A percentile compares a stretch with the other conserved stretches of the same genome.
These are phyloP conservation scores for Cacatua alba DNA, from an alignment of 2,113 vertebrate species.

Conservation along the genomic window DNA sequence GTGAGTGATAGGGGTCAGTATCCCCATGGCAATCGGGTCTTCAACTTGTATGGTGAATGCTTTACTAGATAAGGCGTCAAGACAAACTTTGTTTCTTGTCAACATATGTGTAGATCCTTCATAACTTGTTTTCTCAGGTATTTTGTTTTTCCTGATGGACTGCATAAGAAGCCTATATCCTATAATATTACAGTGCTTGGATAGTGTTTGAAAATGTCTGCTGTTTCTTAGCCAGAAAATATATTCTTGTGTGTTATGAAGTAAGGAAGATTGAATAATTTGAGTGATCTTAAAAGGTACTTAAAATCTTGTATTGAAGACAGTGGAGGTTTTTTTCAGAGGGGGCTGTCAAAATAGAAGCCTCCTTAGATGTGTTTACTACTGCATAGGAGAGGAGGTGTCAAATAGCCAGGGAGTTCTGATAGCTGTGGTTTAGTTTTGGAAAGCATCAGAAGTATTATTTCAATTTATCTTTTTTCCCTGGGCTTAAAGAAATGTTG, in stretches of 20 bases:
- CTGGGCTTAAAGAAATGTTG: not conserved
- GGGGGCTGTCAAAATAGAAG: not conserved
- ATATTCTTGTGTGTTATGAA: not conserved
- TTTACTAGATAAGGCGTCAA: not conserved
- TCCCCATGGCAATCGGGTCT: fast-evolving
- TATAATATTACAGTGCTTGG: not conserved
- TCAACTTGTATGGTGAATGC: not conserved
- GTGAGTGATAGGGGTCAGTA: not conserved
- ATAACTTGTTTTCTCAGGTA: not conserved
- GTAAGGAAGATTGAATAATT: not conserved
- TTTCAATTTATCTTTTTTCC: not conserved
- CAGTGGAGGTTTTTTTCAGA: not conserved
- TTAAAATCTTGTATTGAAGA: not conserved
- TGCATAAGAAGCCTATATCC: not conserved
- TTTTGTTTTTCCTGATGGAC: not conserved
- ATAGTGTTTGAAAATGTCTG: not conserved
- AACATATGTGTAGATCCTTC: not conserved
- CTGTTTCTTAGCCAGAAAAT: not conserved
- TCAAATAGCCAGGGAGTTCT: not conserved
- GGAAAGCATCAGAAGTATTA: not conserved
- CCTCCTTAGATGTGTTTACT: not conserved
- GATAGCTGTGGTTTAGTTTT: conserved; percentile 30
- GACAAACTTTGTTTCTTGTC: not conserved
- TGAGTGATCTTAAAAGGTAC: not conserved
- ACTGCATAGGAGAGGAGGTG: not conserved